Percentiles rank a stretch among this genome's conserved stretches.
Evolutionary conservation across 2,888 invertebrate species (phyloP).

Genomic region (Hydropsyche betteni): DNA sequence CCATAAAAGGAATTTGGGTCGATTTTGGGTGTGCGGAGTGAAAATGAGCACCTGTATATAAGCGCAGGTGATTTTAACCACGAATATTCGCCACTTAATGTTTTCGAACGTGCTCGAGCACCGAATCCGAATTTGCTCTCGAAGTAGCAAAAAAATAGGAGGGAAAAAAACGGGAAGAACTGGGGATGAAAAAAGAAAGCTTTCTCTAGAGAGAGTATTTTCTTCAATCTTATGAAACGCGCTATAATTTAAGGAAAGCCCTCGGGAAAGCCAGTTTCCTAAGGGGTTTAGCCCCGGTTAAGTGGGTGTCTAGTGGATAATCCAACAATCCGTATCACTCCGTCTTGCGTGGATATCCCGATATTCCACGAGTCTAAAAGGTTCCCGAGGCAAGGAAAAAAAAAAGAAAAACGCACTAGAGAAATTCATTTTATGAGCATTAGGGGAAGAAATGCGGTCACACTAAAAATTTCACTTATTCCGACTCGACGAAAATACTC

Average conservation of each 20-base stretch:
- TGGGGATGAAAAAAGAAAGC: slow-evolving; percentile 38
- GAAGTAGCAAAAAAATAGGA: background rate
- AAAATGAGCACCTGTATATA: slow-evolving; percentile 12
- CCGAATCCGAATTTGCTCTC: slow-evolving; percentile 21
- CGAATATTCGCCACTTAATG: slow-evolving; percentile 19
- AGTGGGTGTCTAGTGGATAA: slow-evolving; percentile 51
- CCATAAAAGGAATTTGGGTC: background rate
- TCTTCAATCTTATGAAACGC: slow-evolving; percentile 48
- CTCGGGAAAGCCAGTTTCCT: slow-evolving; percentile 47
- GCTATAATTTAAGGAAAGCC: slow-evolving; percentile 50
- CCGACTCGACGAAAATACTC: background rate
- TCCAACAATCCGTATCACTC: slow-evolving; percentile 44
- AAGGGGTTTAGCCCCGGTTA: slow-evolving; percentile 49
- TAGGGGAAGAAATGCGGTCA: slow-evolving; percentile 39
- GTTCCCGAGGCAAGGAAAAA: slow-evolving; percentile 3
- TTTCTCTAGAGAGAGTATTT: slow-evolving; percentile 40
- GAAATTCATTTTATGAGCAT: slow-evolving; percentile 45
- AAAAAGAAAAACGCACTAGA: slow-evolving; percentile 40
- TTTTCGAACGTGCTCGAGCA: slow-evolving; percentile 18
- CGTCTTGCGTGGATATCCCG: slow-evolving; percentile 42
- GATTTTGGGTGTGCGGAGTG: background rate
- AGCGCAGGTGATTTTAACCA: slow-evolving; percentile 22
- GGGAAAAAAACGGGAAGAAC: slow-evolving; percentile 10
- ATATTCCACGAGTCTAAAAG: slow-evolving; percentile 26
- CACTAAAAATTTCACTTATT: slow-evolving; percentile 46